phyloP scores from a whole-genome alignment of 2,797 vertebrate species.

The Anolis apletophallus region DNA sequence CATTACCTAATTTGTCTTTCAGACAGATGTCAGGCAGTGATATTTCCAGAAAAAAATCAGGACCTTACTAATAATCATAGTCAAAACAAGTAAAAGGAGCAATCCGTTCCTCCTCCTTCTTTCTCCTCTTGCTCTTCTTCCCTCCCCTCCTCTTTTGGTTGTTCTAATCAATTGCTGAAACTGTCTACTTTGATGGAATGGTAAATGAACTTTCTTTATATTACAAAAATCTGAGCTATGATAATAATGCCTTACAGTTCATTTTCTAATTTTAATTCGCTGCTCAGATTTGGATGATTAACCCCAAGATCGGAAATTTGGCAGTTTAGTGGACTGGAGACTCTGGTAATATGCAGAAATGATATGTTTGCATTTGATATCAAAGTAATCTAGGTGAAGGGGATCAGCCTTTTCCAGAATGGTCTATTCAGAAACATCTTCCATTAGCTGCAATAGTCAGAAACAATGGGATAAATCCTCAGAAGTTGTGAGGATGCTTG shows the following conservation, averaged over 20 bases:
- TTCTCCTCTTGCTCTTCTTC: too few species aligned
- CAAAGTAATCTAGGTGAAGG: not conserved
- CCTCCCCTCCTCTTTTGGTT: too few species aligned
- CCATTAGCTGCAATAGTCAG: not conserved
- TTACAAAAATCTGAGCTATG: not conserved
- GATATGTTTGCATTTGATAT: not conserved
- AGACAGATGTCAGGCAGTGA: not conserved
- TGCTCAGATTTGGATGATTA: not conserved
- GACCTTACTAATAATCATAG: not conserved
- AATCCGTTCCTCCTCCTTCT: not conserved
- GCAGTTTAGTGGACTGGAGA: not conserved
- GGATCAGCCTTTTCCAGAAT: not conserved
- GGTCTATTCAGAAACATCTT: not conserved
- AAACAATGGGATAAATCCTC: too few species aligned
- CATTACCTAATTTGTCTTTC: conserved; percentile 1
- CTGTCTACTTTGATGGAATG: not conserved
- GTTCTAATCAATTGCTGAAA: not conserved
- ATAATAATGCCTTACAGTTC: not conserved
- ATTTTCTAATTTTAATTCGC: not conserved
- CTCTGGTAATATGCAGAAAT: conserved; percentile 3
- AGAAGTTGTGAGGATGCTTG: too few species aligned
- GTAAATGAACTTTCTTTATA: not conserved
- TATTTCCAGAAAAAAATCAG: not conserved
- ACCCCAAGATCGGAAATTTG: not conserved
- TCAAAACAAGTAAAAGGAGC: not conserved